Conservation (phyloP, 2,888 invertebrate species). For the Tanypteryx hageni region DNA sequence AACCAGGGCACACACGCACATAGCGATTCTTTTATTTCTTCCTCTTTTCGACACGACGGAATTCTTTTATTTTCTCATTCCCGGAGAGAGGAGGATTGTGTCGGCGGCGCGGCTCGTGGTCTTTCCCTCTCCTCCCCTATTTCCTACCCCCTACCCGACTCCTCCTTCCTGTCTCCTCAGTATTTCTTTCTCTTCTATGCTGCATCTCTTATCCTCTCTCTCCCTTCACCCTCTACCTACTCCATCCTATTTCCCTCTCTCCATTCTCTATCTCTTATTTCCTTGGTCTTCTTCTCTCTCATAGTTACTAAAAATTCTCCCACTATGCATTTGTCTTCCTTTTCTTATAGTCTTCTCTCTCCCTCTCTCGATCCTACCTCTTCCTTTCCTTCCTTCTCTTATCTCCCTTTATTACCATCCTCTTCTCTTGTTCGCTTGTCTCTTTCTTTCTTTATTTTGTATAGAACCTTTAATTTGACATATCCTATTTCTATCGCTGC, state of each 20-base stretch:
- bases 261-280: too few species aligned
- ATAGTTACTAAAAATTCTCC: too few species aligned
- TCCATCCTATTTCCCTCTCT: too few species aligned
- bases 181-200: too few species aligned
- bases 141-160: neutral
- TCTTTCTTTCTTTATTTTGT: neutral
- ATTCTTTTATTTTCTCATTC: constrained; percentile 13
- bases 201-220: too few species aligned
- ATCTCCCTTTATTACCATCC: too few species aligned
- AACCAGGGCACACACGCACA: constrained; percentile 20
- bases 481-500: too few species aligned
- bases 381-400: neutral
- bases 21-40: neutral
- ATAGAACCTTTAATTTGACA: too few species aligned
- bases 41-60: neutral
- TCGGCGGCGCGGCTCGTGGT: neutral
- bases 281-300: too few species aligned
- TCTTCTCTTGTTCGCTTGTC: neutral
- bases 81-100: neutral
- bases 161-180: neutral
- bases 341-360: too few species aligned
- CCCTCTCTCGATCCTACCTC: neutral
- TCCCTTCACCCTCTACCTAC: too few species aligned
- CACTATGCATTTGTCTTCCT: too few species aligned
- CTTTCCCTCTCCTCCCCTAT: neutral